These are phyloP conservation scores for Aethina tumida DNA, from an alignment of 1,140 invertebrate species.

Conservation along the genomic window DNA sequence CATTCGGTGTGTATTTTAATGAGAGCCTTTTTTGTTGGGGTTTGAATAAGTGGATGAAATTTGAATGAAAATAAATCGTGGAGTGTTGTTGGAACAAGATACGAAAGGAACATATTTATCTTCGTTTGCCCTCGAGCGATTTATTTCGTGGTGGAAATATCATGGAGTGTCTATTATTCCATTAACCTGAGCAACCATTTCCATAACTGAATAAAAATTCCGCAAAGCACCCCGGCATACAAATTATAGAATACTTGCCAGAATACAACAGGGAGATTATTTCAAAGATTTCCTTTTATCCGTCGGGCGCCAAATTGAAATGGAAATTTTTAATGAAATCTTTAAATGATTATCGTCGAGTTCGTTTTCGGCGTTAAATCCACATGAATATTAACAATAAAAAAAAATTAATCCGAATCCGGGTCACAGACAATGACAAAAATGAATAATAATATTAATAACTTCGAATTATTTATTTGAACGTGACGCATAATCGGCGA, in stretches of 20 bases:
- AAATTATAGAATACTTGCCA: slow-evolving; percentile 24
- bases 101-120: slow-evolving; percentile 9
- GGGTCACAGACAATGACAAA: no score
- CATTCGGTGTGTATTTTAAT: no score
- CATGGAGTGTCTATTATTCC: slow-evolving; percentile 20
- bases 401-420: no score
- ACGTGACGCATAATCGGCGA: no score
- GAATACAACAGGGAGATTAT: slow-evolving; percentile 25
- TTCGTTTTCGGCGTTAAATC: no score
- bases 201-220: slow-evolving; percentile 26
- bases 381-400: no score
- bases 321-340: slow-evolving; percentile 25
- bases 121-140: slow-evolving; percentile 12
- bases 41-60: no score
- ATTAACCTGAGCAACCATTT: slow-evolving; percentile 20
- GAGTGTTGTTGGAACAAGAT: slow-evolving; percentile 1
- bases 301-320: slow-evolving; percentile 23
- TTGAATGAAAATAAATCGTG: no score
- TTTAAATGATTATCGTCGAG: slow-evolving; percentile 19
- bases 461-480: no score
- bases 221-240: slow-evolving; percentile 20
- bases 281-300: slow-evolving; percentile 23
- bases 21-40: no score
- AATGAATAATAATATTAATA: no score
- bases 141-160: slow-evolving; percentile 15